Base-by-base conservation (phyloP, 2,113 vertebrate genomes). In the Neolamprologus falcicula region DNA sequence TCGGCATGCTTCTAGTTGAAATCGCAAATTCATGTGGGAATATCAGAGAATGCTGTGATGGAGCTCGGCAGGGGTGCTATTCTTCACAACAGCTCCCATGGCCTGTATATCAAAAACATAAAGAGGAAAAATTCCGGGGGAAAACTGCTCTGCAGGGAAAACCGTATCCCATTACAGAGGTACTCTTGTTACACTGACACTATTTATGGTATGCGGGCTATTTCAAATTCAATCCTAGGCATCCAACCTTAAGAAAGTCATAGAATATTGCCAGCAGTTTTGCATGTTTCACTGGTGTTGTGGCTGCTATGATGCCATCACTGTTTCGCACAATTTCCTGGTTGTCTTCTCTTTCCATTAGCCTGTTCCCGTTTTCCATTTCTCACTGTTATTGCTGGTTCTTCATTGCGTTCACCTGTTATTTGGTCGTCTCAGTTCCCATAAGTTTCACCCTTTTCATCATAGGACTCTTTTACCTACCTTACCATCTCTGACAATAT, bases 31-130 rank as follows among this genome's bases (percentile, higher is more conserved):
- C 61, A 63, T 86, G 71, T 84, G 57, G 63, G 68, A 90, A 90
- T 68, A 79, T 83, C 71, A 24, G 79, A 80, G 79, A 3, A 21
- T 61, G 83, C 86, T 83, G 71, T 90, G 90, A 94, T 93, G 84
- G 91, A 84, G 88, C 87, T 85, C 84, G 54, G 86, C 82, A 9
- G 88, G 93, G 89, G 84, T 76, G 87, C 84, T 80, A 54, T 86
- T 90, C 86, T 19, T 79, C 80, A 89, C 83, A 90, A 91, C 85
- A 85, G 52, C 82, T 85, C 73, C 37, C n/a, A 9, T 40, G 82
- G 79, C 33, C 55, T 28, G 40, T 13, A 83, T 78, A 80, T 57
- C 42, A 68, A 26, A 33, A 79, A 35, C 82, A 83, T 78, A 71
- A 84, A 81, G 85, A 68, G 35, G 71, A 54, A 40, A 47, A 13